Evolutionary conservation across 2,113 vertebrate species (phyloP).

Genomic region (Elaphurus davidianus): DNA sequence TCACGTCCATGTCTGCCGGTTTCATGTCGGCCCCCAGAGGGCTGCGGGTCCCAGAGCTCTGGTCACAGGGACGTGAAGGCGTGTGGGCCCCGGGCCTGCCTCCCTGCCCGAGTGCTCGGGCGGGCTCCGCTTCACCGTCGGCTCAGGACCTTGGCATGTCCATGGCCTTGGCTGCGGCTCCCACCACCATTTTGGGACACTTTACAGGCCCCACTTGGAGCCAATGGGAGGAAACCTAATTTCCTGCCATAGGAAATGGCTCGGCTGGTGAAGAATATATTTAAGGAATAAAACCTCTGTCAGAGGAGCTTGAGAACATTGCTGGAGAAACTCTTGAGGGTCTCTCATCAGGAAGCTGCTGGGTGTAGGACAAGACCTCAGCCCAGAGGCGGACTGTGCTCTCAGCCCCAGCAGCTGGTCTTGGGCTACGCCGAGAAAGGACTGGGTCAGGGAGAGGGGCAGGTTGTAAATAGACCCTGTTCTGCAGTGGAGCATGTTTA

Average conservation of each 20-base stretch:
- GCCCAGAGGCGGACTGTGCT: not conserved
- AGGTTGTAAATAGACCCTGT: not conserved
- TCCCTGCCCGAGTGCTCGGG: not conserved
- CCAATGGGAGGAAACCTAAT: constrained; percentile 61
- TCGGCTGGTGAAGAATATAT: constrained; percentile 37
- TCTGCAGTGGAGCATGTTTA: not conserved
- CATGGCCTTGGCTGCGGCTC: constrained; percentile 1
- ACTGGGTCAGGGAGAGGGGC: not conserved
- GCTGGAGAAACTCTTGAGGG: not conserved
- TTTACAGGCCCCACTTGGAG: constrained; percentile 42
- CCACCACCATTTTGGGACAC: not conserved
- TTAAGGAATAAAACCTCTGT: constrained; percentile 11
- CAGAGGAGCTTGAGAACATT: not conserved
- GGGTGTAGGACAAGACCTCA: not conserved
- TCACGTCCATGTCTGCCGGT: not conserved
- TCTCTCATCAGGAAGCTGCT: not conserved
- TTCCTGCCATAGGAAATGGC: constrained; percentile 63
- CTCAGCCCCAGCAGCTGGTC: not conserved
- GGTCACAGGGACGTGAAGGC: not conserved
- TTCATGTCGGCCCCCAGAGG: not conserved
- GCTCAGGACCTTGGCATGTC: not conserved
- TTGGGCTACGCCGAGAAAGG: not conserved
- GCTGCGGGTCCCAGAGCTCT: not conserved
- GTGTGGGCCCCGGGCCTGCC: not conserved
- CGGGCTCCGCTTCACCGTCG: fast-evolving